Evolutionary conservation across 2,888 invertebrate species (phyloP), one percentile per base, ranked within the genome.

Genomic region (Agrochola macilenta): DNA sequence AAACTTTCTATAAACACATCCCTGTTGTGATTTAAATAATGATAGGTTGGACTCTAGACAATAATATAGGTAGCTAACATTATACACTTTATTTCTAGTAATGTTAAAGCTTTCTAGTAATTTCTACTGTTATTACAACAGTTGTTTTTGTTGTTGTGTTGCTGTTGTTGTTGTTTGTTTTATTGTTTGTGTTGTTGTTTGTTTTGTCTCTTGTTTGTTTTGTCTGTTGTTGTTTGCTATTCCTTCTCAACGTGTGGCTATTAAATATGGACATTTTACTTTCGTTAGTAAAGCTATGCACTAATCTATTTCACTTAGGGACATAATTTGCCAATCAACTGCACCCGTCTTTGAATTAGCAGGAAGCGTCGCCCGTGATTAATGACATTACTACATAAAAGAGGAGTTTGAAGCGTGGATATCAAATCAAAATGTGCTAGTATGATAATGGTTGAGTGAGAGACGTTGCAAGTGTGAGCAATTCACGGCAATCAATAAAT

Each of bases 11-110:
- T 49, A 39, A 57, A 61, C 39, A 76, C 26, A 57, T 69, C 26
- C 54, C 46, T 49, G 35, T 60, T 66, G 39, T 57, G 30, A 81
- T 76, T 65, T 65, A 65, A 75, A 49, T 54, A 60, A 64, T 43
- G 61, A 20, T 68, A 57, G n/a, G 30, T 60, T 43, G 39, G 17
- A 60, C 14, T 69, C 54, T 35, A 20, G 20, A 60, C 54, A 54
- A n/a, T 58, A 60, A 63, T 57, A 14, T 75, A 5, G 39, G 17
- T 75, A 5, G 39, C 30, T 68, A 30, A 61, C 61, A 79, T 66
- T 57, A 26, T 30, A 20, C 26, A 64, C n/a, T 61, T n/a, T 60
- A 63, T 69, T 68, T 43, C 17, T 23, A 35, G 20, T 17, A 61
- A 30, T 43, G 39, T 30, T 30, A 2, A 61, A 69, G 69, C 14